A percentile compares a stretch with the other conserved stretches of the same genome.
Conservation (phyloP, 2,888 invertebrate species). For the Cecidostiba fungosa region DNA sequence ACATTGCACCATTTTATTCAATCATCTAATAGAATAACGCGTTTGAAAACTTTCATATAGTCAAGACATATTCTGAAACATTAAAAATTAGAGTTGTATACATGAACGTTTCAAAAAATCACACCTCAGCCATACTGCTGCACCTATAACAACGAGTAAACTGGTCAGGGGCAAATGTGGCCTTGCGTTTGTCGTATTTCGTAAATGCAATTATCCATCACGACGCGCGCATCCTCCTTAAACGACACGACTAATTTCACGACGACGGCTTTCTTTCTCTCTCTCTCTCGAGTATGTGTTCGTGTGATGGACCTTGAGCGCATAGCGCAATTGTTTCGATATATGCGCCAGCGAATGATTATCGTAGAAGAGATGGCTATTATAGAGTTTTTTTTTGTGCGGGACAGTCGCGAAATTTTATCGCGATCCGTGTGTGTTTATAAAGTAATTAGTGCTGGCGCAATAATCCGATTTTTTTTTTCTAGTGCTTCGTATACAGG, state of each 20-base stretch:
- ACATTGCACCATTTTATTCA: constrained; percentile 29
- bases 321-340: constrained; percentile 3
- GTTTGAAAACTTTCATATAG: too few species aligned
- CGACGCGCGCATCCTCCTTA: neutral
- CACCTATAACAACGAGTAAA: neutral
- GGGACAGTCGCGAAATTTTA: neutral
- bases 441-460: neutral
- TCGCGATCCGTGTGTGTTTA: neutral
- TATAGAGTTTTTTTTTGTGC: neutral
- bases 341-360: neutral
- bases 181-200: constrained; percentile 39
- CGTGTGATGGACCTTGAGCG: neutral
- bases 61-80: neutral
- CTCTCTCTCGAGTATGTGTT: neutral
- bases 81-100: neutral
- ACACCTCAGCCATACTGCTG: too few species aligned
- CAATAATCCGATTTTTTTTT: neutral
- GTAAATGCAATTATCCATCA: constrained; percentile 48
- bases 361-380: neutral
- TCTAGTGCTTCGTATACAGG: neutral
- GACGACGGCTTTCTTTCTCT: neutral
- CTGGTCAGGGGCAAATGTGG: constrained; percentile 50
- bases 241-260: constrained; percentile 40
- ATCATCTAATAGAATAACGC: neutral
- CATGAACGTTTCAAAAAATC: too few species aligned